phyloP scores from a whole-genome alignment of 2,888 invertebrate species.

The Clostera curtula region DNA sequence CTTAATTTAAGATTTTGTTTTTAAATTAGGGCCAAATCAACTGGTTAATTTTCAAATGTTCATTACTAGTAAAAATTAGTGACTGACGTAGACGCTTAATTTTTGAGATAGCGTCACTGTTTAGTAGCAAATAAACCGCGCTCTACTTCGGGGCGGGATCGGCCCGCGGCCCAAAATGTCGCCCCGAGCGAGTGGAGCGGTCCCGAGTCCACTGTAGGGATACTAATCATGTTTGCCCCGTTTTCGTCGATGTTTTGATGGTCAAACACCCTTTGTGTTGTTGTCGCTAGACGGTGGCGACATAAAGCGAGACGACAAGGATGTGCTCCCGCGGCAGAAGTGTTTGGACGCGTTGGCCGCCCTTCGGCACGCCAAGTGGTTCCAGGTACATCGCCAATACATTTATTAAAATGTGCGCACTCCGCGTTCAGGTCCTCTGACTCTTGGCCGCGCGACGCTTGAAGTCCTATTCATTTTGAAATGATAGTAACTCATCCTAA shows the following conservation, averaged over 20 bases:
- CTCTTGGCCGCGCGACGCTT: too few species aligned
- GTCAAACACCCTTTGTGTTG: constrained; percentile 85
- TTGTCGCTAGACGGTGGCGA: constrained; percentile 76
- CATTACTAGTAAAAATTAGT: too few species aligned
- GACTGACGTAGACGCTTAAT: too few species aligned
- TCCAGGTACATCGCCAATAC: constrained; percentile 89
- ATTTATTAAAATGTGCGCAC: constrained; percentile 57
- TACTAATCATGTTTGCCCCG: constrained; percentile 62
- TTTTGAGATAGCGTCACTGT: too few species aligned
- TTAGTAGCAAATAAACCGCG: neutral
- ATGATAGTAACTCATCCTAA: too few species aligned
- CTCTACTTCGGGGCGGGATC: neutral
- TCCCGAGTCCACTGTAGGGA: constrained; percentile 15
- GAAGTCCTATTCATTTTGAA: too few species aligned
- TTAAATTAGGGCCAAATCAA: constrained; percentile 12
- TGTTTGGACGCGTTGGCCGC: constrained; percentile 99
- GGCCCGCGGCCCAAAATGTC: neutral
- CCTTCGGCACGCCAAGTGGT: constrained; percentile 99
- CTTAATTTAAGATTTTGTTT: constrained; percentile 21
- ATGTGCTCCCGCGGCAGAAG: constrained; percentile 98
- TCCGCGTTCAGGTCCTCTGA: constrained; percentile 25
- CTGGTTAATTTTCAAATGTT: constrained; percentile 3
- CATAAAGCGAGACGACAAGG: constrained; percentile 86
- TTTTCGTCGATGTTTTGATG: constrained; percentile 73
- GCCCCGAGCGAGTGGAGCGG: constrained; percentile 4